phyloP scores from a whole-genome alignment of 2,797 vertebrate genomes.

The Microtus californicus region DNA sequence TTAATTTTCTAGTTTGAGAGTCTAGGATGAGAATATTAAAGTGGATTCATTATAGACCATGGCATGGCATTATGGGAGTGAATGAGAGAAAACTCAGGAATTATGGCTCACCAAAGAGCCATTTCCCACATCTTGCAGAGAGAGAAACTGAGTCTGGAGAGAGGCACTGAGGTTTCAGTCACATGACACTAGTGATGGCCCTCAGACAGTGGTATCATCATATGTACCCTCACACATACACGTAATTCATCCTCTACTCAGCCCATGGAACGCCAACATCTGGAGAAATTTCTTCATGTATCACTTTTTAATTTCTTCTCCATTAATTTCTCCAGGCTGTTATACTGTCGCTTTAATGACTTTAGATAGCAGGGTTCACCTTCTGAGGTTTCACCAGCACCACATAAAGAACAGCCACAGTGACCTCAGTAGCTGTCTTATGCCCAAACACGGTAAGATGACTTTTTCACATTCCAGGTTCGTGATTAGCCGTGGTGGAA shows the following conservation, averaged over 20 bases:
- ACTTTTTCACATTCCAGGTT: not conserved
- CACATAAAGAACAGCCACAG: not conserved
- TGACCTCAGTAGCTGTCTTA: not conserved
- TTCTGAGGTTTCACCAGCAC: constrained; percentile 21
- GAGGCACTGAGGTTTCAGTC: not conserved
- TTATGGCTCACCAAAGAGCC: not conserved
- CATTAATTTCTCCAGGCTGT: constrained; percentile 62
- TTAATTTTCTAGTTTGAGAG: constrained; percentile 26
- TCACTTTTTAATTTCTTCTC: constrained; percentile 53
- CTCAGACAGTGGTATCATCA: not conserved
- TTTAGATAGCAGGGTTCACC: not conserved
- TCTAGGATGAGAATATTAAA: not conserved
- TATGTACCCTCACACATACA: not conserved
- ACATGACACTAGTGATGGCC: not conserved
- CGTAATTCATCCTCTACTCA: not conserved
- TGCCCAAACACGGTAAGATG: not conserved
- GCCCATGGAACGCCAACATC: not conserved
- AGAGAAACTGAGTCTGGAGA: constrained; percentile 29
- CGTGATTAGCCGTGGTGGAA: not conserved
- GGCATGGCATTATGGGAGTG: not conserved
- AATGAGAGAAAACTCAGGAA: constrained; percentile 25
- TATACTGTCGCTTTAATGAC: constrained; percentile 41
- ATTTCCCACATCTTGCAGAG: not conserved
- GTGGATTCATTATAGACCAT: not conserved
- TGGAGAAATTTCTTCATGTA: constrained; percentile 8